These are phyloP conservation scores for Mormyrus iriodes DNA, from an alignment of 2,113 vertebrate species.

Conservation along the genomic window DNA sequence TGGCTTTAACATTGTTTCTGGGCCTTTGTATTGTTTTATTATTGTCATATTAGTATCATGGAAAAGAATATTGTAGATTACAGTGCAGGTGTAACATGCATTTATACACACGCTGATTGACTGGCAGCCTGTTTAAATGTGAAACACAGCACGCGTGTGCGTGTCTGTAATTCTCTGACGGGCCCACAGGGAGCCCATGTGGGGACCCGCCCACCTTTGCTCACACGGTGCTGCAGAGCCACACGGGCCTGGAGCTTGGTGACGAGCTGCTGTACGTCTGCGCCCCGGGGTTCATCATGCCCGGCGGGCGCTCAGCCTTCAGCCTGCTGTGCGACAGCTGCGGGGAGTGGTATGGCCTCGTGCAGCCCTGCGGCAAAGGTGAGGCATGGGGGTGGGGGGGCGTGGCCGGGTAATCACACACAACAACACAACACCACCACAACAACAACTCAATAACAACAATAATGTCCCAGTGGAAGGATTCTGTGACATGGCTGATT, in stretches of 20 bases:
- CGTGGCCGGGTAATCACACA: background rate
- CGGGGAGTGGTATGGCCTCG: constrained; percentile 87
- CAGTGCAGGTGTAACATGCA: background rate
- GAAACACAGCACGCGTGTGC: background rate
- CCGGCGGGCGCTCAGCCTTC: constrained; percentile 67
- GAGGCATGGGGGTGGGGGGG: constrained; percentile 37
- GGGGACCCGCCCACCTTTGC: constrained; percentile 86
- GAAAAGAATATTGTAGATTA: background rate
- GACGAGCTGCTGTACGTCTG: constrained; percentile 85
- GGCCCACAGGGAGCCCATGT: constrained; percentile 61
- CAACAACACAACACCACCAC: background rate
- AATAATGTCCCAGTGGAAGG: background rate
- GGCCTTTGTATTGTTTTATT: background rate
- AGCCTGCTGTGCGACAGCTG: constrained; percentile 87
- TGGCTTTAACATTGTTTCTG: background rate
- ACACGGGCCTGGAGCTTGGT: constrained; percentile 78
- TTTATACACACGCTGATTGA: background rate
- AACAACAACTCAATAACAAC: background rate
- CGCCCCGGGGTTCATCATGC: constrained; percentile 63
- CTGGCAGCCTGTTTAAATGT: background rate
- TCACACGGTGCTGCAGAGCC: constrained; percentile 71
- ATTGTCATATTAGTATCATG: background rate
- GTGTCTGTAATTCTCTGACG: background rate
- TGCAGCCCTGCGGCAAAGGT: constrained; percentile 86
- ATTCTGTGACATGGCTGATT: background rate